Evolutionary conservation across 2,888 invertebrate genomes (phyloP).

Genomic region (Brachynemurus nebulosus): DNA sequence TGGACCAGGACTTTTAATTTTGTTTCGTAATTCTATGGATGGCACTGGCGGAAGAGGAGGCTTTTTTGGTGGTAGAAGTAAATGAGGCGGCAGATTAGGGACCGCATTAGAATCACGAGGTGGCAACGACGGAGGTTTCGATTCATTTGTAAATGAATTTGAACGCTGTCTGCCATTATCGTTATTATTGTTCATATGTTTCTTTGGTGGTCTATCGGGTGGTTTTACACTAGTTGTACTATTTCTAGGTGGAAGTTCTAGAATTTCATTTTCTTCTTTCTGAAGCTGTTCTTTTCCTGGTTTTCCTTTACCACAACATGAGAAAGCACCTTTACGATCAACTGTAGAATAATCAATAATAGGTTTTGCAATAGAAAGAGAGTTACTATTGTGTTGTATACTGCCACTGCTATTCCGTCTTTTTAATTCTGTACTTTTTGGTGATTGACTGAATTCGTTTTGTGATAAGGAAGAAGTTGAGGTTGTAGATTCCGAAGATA

Average conservation of each 20-base stretch:
- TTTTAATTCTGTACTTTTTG: constrained; percentile 8
- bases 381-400: constrained; percentile 39
- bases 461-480: constrained; percentile 5
- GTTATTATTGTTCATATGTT: constrained; percentile 29
- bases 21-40: constrained; percentile 44
- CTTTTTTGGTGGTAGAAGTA: constrained; percentile 51
- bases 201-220: constrained; percentile 55
- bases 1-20: constrained; percentile 30
- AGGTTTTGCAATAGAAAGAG: constrained; percentile 28
- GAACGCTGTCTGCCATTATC: constrained; percentile 43
- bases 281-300: constrained; percentile 38
- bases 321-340: constrained; percentile 57
- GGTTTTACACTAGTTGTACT: constrained; percentile 43
- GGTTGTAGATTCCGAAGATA: constrained; percentile 8
- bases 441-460: constrained; percentile 8
- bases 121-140: constrained; percentile 35
- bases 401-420: constrained; percentile 40
- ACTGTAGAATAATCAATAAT: constrained; percentile 60
- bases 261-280: constrained; percentile 35
- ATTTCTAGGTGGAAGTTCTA: constrained; percentile 48
- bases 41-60: constrained; percentile 59
- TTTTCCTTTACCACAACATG: constrained; percentile 50
- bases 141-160: constrained; percentile 37
- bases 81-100: constrained; percentile 34
- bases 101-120: constrained; percentile 34